A percentile compares a stretch with the other conserved stretches of the same genome.
Conservation (phyloP, 1,140 invertebrate genomes). For the Dreissena rostriformis region DNA sequence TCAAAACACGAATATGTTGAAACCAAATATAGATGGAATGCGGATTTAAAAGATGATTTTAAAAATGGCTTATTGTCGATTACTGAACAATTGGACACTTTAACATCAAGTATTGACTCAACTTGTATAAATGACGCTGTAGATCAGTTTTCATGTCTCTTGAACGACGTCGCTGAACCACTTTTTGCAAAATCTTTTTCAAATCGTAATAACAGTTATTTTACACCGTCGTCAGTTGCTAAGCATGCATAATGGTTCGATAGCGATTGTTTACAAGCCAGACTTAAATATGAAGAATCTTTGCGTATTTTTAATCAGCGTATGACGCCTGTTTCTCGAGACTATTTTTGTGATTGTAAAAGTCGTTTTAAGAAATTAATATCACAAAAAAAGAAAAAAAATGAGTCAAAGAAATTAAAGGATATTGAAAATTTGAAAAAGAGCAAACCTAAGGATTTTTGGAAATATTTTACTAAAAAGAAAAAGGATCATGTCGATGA, state of each 20-base stretch:
- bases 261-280: background rate
- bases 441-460: slow-evolving; percentile 8
- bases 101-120: background rate
- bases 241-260: background rate
- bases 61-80: background rate
- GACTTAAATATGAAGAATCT: background rate
- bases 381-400: background rate
- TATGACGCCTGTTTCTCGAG: background rate
- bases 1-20: background rate
- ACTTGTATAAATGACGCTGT: background rate
- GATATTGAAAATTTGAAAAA: background rate
- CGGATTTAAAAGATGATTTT: background rate
- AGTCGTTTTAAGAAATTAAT: background rate
- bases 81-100: background rate
- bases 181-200: background rate
- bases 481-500: background rate
- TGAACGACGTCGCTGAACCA: background rate
- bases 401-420: background rate
- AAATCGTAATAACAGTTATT: background rate
- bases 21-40: background rate
- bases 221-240: background rate
- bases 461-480: slow-evolving; percentile 5
- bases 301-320: background rate
- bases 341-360: background rate
- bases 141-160: background rate